Conservation (phyloP, 2,888 invertebrate species). For the Nymphalis urticae region DNA sequence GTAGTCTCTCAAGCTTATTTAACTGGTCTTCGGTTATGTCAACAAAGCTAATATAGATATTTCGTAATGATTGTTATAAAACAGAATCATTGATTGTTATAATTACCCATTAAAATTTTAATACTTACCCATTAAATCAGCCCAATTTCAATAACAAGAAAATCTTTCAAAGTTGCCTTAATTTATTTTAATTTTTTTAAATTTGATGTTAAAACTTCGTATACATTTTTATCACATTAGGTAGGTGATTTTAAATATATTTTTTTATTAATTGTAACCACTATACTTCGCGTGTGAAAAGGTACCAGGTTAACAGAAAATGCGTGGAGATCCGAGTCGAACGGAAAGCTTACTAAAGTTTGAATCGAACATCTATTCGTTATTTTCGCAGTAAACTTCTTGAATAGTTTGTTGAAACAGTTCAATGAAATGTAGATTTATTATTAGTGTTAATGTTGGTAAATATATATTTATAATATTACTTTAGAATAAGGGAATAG, state of each 20-base stretch:
- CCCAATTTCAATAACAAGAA: background rate
- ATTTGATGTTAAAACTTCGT: too few species aligned
- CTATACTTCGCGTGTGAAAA: background rate
- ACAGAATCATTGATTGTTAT: background rate
- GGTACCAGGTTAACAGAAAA: constrained; percentile 14
- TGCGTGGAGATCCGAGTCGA: constrained; percentile 12
- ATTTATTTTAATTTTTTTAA: too few species aligned
- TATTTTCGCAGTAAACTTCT: background rate
- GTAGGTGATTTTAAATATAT: background rate
- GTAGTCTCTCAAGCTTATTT: too few species aligned
- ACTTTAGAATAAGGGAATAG: too few species aligned
- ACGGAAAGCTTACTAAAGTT: constrained; percentile 14
- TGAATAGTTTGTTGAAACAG: too few species aligned
- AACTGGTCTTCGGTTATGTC: too few species aligned
- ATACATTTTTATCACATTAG: background rate
- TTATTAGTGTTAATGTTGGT: too few species aligned
- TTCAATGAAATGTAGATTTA: too few species aligned
- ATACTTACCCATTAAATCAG: background rate
- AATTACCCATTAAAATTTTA: background rate
- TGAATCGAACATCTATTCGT: background rate
- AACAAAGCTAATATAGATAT: too few species aligned
- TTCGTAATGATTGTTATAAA: background rate
- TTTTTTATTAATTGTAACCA: background rate
- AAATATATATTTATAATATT: too few species aligned
- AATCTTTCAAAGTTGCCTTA: background rate